Base-by-base conservation (phyloP, 2,797 vertebrate genomes). In the Triplophysa bombifrons region DNA sequence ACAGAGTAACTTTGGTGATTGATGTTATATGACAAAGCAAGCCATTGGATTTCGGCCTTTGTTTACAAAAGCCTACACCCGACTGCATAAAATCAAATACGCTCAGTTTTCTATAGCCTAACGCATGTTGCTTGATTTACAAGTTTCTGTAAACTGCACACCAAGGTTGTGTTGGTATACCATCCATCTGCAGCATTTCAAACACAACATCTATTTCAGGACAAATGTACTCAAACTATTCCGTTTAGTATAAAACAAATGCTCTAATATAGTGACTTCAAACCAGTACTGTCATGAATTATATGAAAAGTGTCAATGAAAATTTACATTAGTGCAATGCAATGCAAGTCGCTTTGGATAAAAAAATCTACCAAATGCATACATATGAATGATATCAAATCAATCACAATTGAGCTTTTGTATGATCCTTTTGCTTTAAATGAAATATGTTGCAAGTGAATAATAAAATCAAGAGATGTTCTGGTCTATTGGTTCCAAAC, bases 361-460 rank as follows among this genome's bases (percentile, higher is more conserved):
- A 30, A 30, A 38, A 1, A 6, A 0, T 38, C 7, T 8, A 1
- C 34, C 34, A 38, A 38, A 38, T 38, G 34, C 34, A 38, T 38
- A 38, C 8, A 38, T 38, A 6, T 7, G 8, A 38, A 38, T 38
- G 6, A 38, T 7, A 38, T 38, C 34, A 38, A 38, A 38, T 38
- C 34, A 38, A 38, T 38, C 1, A 25, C 4, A 25, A 13, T 58
- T 25, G 20, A 58, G 56, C 13, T n/a, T 60, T n/a, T 60, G 12
- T 60, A 76, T 46, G 53, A 46, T 58, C 56, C 44, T 58, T 46
- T 22, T 56, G 64, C 16, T 30, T 46, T 16, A 58, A 67, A 17
- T 5, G 3, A 46, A 66, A 76, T 50, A 44, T 65, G 19, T 70
- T 69, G 58, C 55, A 77, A 61, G 66, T 70, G 75, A 11, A 77